Evolutionary conservation across 2,797 vertebrate species (phyloP), one percentile per base, ranked within the genome.

Genomic region (Galagoides demidoff): DNA sequence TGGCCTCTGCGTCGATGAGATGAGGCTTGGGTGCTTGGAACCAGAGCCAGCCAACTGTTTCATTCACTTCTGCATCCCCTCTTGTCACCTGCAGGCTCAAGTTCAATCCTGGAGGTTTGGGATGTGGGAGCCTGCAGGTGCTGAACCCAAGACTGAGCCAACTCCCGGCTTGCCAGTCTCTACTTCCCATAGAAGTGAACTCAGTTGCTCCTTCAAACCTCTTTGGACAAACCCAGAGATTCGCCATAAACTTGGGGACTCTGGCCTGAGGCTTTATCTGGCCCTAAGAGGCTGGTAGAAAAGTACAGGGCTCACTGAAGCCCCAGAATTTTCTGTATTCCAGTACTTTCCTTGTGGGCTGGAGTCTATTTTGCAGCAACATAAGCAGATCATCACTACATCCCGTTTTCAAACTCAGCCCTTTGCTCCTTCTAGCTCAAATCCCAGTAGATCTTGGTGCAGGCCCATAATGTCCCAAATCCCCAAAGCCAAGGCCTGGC

Each of bases 181-280:
- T 0, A 31, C 14, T 14, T 22, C 25, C 6, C 8, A 3, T 6
- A 57, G 20, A 22, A 45, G 25, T 43, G 20, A 14, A 45, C 43
- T 34, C 16, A 8, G 27, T 49, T 37, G 22, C 17, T 76, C 63
- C 55, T 79, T 61, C 76, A 31, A 57, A 55, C 14, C 27, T 16
- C 22, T 39, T 19, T 68, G 73, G 43, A 59, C 17, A 84, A 57
- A 71, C 13, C 61, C 74, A 52, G 68, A 76, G 68, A 29, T 10
- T 49, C 1, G 1, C 4, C 20, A 17, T 66, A 49, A 71, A 64
- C 59, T 49, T 0, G 0, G 25, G 27, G 27, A 37, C 34, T 10
- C 34, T 16, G 37, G 45, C 8, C 25, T 55, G 59, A 31, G 64
- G n/a, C 2, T 43, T 83, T 76, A 63, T 37, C 79, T 89, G 78